Evolutionary conservation across 2,113 vertebrate genomes (phyloP), one percentile per base, ranked within the genome.

Genomic region (Astur gentilis): DNA sequence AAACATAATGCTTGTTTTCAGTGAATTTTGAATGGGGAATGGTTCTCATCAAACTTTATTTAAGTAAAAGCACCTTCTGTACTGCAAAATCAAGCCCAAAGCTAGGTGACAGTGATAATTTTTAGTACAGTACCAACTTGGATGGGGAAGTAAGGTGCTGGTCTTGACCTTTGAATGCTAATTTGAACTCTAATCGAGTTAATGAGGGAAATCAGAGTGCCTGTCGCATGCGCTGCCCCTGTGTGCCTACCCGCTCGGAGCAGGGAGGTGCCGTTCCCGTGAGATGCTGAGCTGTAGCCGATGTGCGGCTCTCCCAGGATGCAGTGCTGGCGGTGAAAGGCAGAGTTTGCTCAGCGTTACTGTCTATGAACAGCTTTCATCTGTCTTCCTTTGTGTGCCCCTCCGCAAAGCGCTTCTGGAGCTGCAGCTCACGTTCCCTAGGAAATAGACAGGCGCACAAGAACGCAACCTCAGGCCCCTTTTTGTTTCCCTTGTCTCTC

Each of bases 401-500:
- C 87, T 88, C 62, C 1, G 26, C 67, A 54, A 26, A 61, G 62
- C 45, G 9, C 40, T 72, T 90, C 90, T 42, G 66, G 80, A 47
- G 81, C 80, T 13, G 62, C 38, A 3, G 61, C 95, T 84, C 81
- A 6, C 4, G 47, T 96, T 97, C 90, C 92, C 87, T 73, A 66
- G 77, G 83, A 95, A 85, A 80, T 42, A 49, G 94, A 93, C 89
- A 87, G 66, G 85, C 90, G 20, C 90, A 91, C 87, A 91, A 95
- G 88, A 92, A 83, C 10, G 44, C 60, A 84, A 84, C 94, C 91
- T 93, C 87, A 55, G 93, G 87, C 81, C 96, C 55, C 31, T 86
- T 82, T 84, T 96, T 90, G 92, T 95, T 95, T n/a, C 82, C 69
- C 90, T n/a, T 95, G 93, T 96, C 90, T 97, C 95, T 97, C 91